Conservation (phyloP, 1,140 invertebrate species). For the Dinoponera quadriceps region DNA sequence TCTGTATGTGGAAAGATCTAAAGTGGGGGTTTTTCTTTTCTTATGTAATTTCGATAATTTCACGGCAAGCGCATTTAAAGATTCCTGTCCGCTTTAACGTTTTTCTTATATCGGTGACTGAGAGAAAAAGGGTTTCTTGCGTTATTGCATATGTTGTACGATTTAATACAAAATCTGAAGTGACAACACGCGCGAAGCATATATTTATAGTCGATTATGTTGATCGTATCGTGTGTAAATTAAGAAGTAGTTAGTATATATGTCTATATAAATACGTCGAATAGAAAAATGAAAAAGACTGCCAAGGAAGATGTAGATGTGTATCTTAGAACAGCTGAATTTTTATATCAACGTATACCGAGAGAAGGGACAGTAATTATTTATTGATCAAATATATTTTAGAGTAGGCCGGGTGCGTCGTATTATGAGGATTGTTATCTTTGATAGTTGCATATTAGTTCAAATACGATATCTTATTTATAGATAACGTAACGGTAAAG, state of each 20-base stretch:
- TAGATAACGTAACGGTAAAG: constrained; percentile 21
- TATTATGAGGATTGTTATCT: constrained; percentile 16
- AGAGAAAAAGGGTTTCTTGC: constrained; percentile 19
- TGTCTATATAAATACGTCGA: not conserved
- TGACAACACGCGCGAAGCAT: constrained; percentile 28
- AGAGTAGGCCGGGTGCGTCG: not conserved
- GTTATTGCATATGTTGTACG: constrained; percentile 40
- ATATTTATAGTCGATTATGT: constrained; percentile 2
- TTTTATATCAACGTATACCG: not conserved
- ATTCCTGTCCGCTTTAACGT: constrained; percentile 15
- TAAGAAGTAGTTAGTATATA: constrained; percentile 19
- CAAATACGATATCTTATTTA: constrained; percentile 11
- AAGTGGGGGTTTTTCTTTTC: constrained; percentile 10
- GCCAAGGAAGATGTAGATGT: constrained; percentile 14
- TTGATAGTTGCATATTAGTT: constrained; percentile 14
- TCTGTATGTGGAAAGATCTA: constrained; percentile 9
- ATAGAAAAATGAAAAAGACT: constrained; percentile 30
- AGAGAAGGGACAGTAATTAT: not conserved
- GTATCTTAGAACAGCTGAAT: constrained; percentile 9
- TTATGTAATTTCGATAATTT: not conserved
- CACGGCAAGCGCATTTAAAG: constrained; percentile 15
- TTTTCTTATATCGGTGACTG: constrained; percentile 24
- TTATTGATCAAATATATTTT: constrained; percentile 13
- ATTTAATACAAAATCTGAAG: constrained; percentile 57
- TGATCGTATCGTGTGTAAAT: not conserved